phyloP scores from a whole-genome alignment of 2,888 invertebrate genomes.

The Drosophila setosimentum region DNA sequence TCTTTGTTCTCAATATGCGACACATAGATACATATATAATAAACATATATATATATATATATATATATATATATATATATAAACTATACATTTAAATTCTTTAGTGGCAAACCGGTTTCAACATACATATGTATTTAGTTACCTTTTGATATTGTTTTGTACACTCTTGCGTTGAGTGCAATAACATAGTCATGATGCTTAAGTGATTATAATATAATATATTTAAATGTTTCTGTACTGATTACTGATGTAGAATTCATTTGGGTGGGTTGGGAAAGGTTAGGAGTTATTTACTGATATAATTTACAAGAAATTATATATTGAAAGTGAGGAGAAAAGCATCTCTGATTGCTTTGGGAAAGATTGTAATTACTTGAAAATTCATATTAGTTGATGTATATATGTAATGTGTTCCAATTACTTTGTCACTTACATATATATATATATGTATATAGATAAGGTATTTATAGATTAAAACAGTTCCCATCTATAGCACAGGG shows the following conservation, averaged over 20 bases:
- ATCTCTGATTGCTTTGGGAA: not conserved
- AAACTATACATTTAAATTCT: conserved; percentile 4
- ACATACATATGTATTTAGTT: conserved; percentile 14
- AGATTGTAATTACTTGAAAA: not conserved
- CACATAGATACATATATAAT: not conserved
- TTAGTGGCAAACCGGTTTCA: conserved; percentile 33
- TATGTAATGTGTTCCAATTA: not conserved
- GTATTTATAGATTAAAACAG: not conserved
- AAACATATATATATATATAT: not conserved
- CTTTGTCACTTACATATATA: not conserved
- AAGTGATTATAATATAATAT: not conserved
- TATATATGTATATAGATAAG: not conserved
- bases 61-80: not conserved
- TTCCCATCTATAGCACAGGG: conserved; percentile 11
- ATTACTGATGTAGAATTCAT: not conserved
- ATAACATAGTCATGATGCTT: too few species aligned
- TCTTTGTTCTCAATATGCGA: not conserved
- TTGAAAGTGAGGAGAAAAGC: not conserved
- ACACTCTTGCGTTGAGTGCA: not conserved
- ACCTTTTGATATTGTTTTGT: conserved; percentile 24
- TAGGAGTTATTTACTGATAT: not conserved
- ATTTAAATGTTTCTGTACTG: not conserved
- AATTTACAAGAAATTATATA: not conserved
- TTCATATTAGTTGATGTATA: not conserved
- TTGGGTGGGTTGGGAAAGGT: not conserved